Evolutionary conservation across 2,888 invertebrate species (phyloP).

Genomic region (Strigamia transsilvanica): DNA sequence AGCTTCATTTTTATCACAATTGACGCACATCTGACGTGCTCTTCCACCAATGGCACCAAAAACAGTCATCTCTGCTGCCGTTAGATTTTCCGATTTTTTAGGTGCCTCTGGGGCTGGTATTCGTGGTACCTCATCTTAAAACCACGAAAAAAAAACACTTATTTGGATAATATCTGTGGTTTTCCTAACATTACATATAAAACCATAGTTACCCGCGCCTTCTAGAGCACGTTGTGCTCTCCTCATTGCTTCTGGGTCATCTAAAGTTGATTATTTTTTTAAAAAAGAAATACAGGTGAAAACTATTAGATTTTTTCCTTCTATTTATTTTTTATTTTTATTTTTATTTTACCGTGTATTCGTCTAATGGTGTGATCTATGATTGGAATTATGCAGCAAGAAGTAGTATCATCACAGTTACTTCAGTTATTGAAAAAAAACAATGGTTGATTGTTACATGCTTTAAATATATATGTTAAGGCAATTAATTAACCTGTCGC

Average conservation of each 20-base stretch:
- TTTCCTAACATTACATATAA: too few relatives aligned
- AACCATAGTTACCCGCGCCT: too few relatives aligned
- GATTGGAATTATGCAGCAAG: background rate
- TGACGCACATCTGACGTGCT: background rate
- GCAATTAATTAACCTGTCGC: background rate
- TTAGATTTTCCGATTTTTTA: background rate
- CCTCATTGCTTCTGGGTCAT: background rate
- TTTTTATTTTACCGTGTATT: background rate
- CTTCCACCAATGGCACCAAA: background rate
- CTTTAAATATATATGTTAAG: too few relatives aligned
- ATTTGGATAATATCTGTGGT: too few relatives aligned
- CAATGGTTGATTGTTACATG: background rate
- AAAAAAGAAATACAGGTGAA: too few relatives aligned
- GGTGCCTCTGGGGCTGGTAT: too few relatives aligned
- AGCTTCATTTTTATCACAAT: slow-evolving; percentile 9
- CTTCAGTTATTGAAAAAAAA: background rate
- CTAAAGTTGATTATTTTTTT: background rate
- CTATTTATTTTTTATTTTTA: too few relatives aligned
- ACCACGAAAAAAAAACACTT: too few relatives aligned
- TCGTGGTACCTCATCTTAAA: too few relatives aligned
- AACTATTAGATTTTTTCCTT: too few relatives aligned
- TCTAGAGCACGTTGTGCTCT: background rate
- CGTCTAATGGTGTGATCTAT: background rate
- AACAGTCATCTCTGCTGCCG: background rate
- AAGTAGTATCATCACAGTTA: background rate